Base-by-base conservation (phyloP, 1,140 invertebrate genomes). In the Pogonomyrmex californicus region DNA sequence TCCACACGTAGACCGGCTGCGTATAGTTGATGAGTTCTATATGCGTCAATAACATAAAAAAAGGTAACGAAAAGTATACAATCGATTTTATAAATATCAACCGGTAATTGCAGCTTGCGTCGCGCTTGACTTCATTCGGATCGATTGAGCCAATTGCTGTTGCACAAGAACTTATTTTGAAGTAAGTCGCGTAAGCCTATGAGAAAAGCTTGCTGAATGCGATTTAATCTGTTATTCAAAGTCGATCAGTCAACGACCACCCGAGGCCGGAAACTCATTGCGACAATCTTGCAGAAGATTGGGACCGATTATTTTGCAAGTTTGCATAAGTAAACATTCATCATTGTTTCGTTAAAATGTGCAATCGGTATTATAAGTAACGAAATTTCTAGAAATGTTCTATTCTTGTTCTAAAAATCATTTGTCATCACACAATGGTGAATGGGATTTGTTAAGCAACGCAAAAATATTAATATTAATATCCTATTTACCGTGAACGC, bases 1-100 rank as follows among this genome's bases (percentile, higher is more conserved):
- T 96, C 96, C 97, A 97, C 12, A 99, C 99, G 93, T 99, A 99
- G 17, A 99, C 98, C 0, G 99, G 98, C 95, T 99, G 99, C 0
- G 98, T 98, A 93, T 98, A 99, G 93, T 98, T 98, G 79, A 99
- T 98, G 56, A 99, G 95, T 95, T 98, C 98, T 98, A 47, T 2
- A 9, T 65, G 6, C 49, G 33, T n/a, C 33, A 49, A n/a, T n/a
- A 66, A 38, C 3, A 54, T 30, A 0, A 54, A 58, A 82, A 23
- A 63, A 10, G n/a, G 70, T 17, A 76, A 68, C 4, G 14, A 2
- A 41, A 54, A 36, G n/a, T 63, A 54, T 60, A n/a, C n/a, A 47
- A 41, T 47, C 12, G 2, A 77, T 60, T 44, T 65, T n/a, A 41
- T 12, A 77, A 58, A 23, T 23, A 6, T 7, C 38, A 47, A 36